Evolutionary conservation across 2,113 vertebrate species (phyloP).

Genomic region (Misgurnus mizolepis): DNA sequence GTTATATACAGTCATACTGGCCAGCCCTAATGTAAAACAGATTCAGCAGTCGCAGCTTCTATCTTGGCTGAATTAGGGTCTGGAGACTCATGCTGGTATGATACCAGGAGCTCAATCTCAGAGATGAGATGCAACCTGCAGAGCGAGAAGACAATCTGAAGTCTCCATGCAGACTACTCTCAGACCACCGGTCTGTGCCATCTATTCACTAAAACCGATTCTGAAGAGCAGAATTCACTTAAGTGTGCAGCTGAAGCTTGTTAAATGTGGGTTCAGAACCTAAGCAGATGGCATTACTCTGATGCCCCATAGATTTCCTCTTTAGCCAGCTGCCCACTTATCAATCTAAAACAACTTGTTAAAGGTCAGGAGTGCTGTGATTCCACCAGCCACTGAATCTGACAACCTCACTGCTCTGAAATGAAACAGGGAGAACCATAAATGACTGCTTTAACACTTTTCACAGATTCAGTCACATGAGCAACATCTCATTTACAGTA

Average conservation of each 20-base stretch:
- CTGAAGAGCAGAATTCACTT: not conserved
- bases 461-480: not conserved
- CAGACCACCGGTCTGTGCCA: not conserved
- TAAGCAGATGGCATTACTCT: constrained; percentile 2
- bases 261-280: constrained; percentile 11
- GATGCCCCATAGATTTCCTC: constrained; percentile 2
- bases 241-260: constrained; percentile 16
- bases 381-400: not conserved
- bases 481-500: not conserved
- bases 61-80: constrained; percentile 1
- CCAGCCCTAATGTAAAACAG: not conserved
- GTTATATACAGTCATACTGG: not conserved
- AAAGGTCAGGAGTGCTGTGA: not conserved
- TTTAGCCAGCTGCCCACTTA: constrained; percentile 6
- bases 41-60: constrained; percentile 7
- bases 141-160: not conserved
- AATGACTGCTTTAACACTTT: not conserved
- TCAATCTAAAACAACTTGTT: not conserved
- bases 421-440: not conserved
- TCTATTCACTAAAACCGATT: not conserved
- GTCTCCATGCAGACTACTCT: not conserved
- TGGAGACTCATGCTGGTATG: not conserved
- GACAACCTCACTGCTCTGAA: not conserved
- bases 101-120: constrained; percentile 7
- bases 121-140: constrained; percentile 15